Conservation (phyloP, 35 echinoderm and acorn worm species). For the Eucidaris tribuloides region DNA sequence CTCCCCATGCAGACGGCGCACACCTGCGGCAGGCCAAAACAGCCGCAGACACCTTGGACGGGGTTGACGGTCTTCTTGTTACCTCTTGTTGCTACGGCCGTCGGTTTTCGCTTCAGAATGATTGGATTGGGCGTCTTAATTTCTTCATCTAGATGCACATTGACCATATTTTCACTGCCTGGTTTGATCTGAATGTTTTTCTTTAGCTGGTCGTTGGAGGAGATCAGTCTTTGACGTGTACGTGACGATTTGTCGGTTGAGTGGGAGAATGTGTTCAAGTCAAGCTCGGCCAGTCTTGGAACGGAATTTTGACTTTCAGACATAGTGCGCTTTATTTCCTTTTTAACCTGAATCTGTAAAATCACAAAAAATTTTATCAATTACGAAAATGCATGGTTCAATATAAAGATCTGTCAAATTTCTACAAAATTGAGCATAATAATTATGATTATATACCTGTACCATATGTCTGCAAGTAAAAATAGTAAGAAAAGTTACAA, state of each 20-base stretch:
- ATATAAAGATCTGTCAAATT: too few relatives aligned
- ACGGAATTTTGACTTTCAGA: not conserved
- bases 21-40: slow-evolving; percentile 74
- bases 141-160: not conserved
- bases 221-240: not conserved
- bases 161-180: not conserved
- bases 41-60: slow-evolving; percentile 33
- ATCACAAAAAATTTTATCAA: too few relatives aligned
- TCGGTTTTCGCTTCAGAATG: not conserved
- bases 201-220: slow-evolving; percentile 8
- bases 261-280: slow-evolving; percentile 63
- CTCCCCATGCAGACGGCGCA: slow-evolving; percentile 65
- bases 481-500: too few relatives aligned
- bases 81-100: not conserved
- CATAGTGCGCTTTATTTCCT: not conserved
- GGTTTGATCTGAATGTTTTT: not conserved
- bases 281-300: slow-evolving; percentile 43
- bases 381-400: too few relatives aligned
- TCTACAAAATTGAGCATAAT: too few relatives aligned
- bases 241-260: slow-evolving; percentile 13
- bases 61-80: not conserved
- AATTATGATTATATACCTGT: too few relatives aligned
- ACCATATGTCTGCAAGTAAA: too few relatives aligned
- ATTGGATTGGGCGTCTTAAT: not conserved
- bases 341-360: not conserved